phyloP scores from a whole-genome alignment of 2,888 invertebrate genomes.

The Folsomia candida region DNA sequence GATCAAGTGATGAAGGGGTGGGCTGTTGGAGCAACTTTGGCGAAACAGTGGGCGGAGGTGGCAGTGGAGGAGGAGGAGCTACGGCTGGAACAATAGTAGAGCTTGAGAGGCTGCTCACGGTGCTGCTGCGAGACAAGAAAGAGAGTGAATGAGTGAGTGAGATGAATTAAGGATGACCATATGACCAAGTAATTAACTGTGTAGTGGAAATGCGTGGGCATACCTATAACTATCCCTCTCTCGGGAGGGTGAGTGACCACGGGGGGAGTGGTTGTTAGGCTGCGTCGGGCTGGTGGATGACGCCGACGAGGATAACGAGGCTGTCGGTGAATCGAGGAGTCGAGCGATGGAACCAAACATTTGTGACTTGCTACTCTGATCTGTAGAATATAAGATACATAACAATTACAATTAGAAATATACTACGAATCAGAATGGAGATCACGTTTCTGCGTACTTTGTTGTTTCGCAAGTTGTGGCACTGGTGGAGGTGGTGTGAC shows the following conservation, averaged over 20 bases:
- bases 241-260: constrained; percentile 73
- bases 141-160: no score
- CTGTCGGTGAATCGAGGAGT: constrained; percentile 46
- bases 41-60: background rate
- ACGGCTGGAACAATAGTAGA: background rate
- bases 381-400: no score
- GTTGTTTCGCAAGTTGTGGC: no score
- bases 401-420: no score
- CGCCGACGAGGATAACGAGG: background rate
- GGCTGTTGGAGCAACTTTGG: background rate
- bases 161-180: no score
- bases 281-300: background rate
- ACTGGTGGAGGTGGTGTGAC: no score
- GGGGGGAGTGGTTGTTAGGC: constrained; percentile 66
- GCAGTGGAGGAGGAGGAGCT: background rate
- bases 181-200: no score
- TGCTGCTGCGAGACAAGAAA: background rate
- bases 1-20: background rate
- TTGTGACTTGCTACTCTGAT: constrained; percentile 10
- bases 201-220: no score
- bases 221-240: constrained; percentile 86
- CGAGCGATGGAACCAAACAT: constrained; percentile 50
- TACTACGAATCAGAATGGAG: no score
- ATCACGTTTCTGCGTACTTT: no score
- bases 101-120: background rate